Base-by-base conservation (phyloP, 2,888 invertebrate genomes). In the Brenthis hecate region DNA sequence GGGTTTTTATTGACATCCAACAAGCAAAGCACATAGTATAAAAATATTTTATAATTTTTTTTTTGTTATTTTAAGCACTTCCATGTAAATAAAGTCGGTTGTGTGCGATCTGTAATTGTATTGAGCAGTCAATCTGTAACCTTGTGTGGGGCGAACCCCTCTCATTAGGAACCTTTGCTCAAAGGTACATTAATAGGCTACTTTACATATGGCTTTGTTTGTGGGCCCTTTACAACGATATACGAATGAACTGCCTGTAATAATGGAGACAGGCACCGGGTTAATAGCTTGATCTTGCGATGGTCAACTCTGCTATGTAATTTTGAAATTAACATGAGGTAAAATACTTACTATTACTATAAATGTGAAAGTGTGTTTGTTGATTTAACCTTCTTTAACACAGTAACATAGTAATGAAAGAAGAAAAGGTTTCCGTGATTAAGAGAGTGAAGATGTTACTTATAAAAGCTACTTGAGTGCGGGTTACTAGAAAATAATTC, bases 151-250 rank as follows among this genome's bases (percentile, higher is more conserved):
- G 43, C 43, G 48, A 43, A 66, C 14, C 57, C 66, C 66, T 65
- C 70, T 70, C 70, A 58, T 66, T 70, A 63, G 53, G 16, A 63
- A 56, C 58, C 66, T 64, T 64, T 60, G 63, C 58, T 58, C 58
- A 55, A 65, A 56, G 50, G 66, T 54, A 56, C 58, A 70, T 66
- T 66, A 66, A 64, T 66, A 66, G 55, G 51, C 63, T 70, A 54
- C 55, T 66, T 70, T 70, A 58, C 66, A 66, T 70, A 57, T 13
- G 62, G 56, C 66, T 56, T 28, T 63, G 66, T 70, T 66, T 70
- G 66, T 36, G 19, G 53, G 19, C 13, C 43, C 43, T 62, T 53
- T 53, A 54, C 36, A 62, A 62, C 61, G 19, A 23, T 62, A 62
- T 54, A 62, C 53, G 54, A 43, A 53, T 43, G n/a, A 56, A 54